Conservation (phyloP, 2,113 vertebrate genomes). For the Mungos mungo region DNA sequence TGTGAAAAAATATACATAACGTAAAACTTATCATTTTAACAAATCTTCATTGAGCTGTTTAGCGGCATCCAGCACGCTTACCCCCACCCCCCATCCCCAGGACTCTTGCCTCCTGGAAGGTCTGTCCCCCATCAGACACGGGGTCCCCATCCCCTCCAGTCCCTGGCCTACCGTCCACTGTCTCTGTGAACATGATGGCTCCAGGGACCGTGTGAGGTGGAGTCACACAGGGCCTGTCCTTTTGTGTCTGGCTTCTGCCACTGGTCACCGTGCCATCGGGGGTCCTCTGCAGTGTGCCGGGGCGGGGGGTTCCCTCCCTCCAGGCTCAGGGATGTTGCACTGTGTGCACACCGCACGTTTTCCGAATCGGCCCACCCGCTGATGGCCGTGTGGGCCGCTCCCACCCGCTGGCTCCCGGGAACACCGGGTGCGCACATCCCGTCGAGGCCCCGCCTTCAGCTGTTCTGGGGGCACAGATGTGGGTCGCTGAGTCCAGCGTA, state of each 20-base stretch:
- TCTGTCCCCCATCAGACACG: background rate
- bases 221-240: fast-evolving
- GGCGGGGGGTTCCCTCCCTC: fast-evolving
- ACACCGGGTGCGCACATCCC: fast-evolving
- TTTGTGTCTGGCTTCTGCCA: background rate
- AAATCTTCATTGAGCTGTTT: fast-evolving
- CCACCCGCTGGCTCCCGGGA: background rate
- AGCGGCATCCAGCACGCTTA: fast-evolving
- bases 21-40: background rate
- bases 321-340: background rate
- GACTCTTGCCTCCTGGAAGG: too few species aligned
- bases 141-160: fast-evolving
- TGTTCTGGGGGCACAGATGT: fast-evolving
- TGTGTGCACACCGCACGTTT: fast-evolving
- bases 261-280: background rate
- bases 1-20: background rate
- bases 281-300: fast-evolving
- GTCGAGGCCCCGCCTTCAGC: background rate
- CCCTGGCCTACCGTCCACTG: background rate
- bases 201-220: fast-evolving
- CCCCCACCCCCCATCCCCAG: fast-evolving
- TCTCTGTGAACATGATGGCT: fast-evolving
- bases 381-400: too few species aligned
- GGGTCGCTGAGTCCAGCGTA: background rate
- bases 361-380: background rate